These are phyloP conservation scores for Polyploca ridens DNA, from an alignment of 2,888 invertebrate species.

Conservation along the genomic window DNA sequence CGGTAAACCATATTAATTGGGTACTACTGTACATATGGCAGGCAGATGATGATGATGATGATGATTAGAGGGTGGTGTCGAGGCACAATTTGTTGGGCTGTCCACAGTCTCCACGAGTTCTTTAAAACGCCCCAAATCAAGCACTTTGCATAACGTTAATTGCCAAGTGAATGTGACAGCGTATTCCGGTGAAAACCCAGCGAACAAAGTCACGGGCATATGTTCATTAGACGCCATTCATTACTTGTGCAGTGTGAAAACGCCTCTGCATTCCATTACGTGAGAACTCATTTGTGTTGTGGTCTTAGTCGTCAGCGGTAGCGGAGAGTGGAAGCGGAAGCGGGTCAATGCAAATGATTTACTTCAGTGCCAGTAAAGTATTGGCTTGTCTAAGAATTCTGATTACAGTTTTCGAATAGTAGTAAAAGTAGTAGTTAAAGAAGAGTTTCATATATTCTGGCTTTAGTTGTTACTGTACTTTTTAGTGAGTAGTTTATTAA, in stretches of 20 bases:
- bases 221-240: slow-evolving; percentile 47
- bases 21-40: no score
- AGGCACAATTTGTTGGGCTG: no score
- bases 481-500: no score
- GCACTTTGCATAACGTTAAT: slow-evolving; percentile 10
- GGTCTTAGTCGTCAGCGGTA: slow-evolving; percentile 17
- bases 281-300: slow-evolving; percentile 40
- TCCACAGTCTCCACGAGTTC: no score
- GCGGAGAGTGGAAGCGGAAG: slow-evolving; percentile 8
- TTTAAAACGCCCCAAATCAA: neutral
- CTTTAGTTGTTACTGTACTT: no score
- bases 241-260: slow-evolving; percentile 55
- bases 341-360: neutral
- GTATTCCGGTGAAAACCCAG: slow-evolving; percentile 14
- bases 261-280: slow-evolving; percentile 47
- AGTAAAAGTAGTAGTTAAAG: no score
- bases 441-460: no score
- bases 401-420: no score
- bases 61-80: no score
- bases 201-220: slow-evolving; percentile 21
- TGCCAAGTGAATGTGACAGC: slow-evolving; percentile 10
- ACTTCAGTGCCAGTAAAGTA: neutral
- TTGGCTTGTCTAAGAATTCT: no score
- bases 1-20: no score
- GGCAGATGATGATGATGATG: no score